Percentiles rank a stretch among this genome's conserved stretches.
Conservation (phyloP, 2,113 vertebrate genomes). For the Zosterops lateralis region DNA sequence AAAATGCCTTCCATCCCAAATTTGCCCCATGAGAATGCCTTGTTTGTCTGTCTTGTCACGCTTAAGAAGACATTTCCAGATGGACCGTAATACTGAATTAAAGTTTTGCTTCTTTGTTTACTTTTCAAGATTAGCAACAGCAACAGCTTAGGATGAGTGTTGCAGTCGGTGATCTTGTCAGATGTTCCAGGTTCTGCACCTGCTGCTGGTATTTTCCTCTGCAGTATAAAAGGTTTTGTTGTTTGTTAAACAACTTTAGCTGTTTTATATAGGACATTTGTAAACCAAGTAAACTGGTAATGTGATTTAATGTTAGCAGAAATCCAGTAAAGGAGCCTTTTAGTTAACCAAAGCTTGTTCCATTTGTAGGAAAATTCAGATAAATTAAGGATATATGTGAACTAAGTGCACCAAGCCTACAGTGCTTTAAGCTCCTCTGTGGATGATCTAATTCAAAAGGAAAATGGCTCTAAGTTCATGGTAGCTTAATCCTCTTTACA, state of each 20-base stretch:
- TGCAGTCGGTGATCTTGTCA: accelerated
- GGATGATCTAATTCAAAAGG: constrained; percentile 41
- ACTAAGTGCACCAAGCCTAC: neutral
- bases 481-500: constrained; percentile 49
- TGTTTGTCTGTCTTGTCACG: neutral
- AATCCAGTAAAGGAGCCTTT: neutral
- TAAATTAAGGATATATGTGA: neutral
- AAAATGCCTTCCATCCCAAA: neutral
- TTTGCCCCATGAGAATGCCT: neutral
- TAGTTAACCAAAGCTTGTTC: neutral
- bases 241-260: neutral
- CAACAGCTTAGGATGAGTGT: neutral
- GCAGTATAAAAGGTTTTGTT: neutral
- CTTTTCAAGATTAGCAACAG: neutral
- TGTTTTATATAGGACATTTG: neutral
- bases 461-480: constrained; percentile 33
- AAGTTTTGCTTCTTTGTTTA: neutral
- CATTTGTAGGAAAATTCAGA: neutral
- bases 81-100: neutral
- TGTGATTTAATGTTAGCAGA: neutral
- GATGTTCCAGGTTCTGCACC: neutral
- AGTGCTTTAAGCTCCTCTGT: constrained; percentile 3
- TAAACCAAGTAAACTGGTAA: neutral
- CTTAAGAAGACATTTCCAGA: neutral
- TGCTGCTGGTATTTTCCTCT: neutral